A percentile compares a stretch with the other conserved stretches of the same genome.
Conservation (phyloP, 2,888 invertebrate genomes). For the Drosophila greeni region DNA sequence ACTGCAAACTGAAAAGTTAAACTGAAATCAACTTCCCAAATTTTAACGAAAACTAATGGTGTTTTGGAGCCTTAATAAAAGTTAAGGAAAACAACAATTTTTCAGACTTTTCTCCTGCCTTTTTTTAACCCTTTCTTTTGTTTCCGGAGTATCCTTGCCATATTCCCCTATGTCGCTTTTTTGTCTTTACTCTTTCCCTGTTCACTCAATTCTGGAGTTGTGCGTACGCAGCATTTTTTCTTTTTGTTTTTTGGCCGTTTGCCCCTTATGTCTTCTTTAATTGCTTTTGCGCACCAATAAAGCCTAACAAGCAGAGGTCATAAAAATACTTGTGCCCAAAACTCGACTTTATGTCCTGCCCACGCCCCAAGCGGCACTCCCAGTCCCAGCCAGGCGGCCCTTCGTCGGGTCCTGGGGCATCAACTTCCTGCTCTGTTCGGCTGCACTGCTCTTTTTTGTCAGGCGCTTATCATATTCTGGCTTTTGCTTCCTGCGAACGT, state of each 20-base stretch:
- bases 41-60: neutral
- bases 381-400: neutral
- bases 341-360: conserved; percentile 35
- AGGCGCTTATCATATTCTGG: conserved; percentile 57
- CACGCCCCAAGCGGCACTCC: neutral
- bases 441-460: conserved; percentile 32
- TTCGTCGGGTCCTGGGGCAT: conserved; percentile 19
- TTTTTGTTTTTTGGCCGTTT: conserved; percentile 3
- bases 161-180: conserved; percentile 12
- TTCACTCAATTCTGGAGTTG: conserved; percentile 21
- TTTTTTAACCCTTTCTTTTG: conserved; percentile 8
- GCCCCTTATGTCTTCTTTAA: conserved; percentile 47
- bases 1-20: no score
- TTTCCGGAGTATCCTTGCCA: conserved; percentile 17
- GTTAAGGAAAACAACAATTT: neutral
- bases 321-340: conserved; percentile 45
- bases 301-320: conserved; percentile 49
- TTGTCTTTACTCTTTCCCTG: conserved; percentile 16
- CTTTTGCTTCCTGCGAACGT: conserved; percentile 67
- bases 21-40: no score
- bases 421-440: conserved; percentile 27
- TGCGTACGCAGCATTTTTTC: conserved; percentile 26
- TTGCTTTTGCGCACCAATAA: conserved; percentile 52
- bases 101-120: neutral
- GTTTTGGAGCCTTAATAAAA: neutral